These are phyloP conservation scores for Mus pahari DNA, from an alignment of 2,113 vertebrate genomes.

Conservation along the genomic window DNA sequence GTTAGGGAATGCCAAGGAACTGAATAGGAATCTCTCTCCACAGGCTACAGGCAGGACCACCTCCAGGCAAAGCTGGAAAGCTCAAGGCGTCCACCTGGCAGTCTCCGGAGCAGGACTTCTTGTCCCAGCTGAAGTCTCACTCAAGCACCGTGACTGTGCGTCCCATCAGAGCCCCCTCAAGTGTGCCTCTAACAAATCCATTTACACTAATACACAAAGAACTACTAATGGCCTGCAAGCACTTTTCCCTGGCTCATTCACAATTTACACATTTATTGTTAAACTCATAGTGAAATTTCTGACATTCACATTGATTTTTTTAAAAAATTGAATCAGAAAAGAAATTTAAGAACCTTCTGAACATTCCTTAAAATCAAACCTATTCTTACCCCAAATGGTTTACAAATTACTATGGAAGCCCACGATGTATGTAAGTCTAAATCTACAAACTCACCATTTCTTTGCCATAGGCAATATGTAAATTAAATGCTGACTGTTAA, in stretches of 20 bases:
- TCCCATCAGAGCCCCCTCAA: constrained; percentile 19
- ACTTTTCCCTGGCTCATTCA: constrained; percentile 18
- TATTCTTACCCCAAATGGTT: constrained; percentile 10
- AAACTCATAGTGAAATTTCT: constrained; percentile 40
- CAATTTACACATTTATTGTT: background rate
- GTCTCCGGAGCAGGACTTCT: background rate
- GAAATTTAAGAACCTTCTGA: constrained; percentile 32
- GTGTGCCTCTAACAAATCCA: constrained; percentile 2
- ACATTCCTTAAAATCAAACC: constrained; percentile 26
- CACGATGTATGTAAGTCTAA: background rate
- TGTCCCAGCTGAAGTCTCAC: background rate
- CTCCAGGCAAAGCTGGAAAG: background rate
- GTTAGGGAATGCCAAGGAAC: background rate
- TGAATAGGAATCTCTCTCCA: background rate
- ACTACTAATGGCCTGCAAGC: constrained; percentile 14
- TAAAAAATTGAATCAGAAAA: background rate
- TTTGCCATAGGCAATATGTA: constrained; percentile 6
- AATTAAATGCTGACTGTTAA: constrained; percentile 45
- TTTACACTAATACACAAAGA: constrained; percentile 45
- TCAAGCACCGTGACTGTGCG: background rate
- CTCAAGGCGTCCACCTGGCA: too few relatives aligned
- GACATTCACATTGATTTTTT: background rate
- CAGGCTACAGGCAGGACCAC: background rate
- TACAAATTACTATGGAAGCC: constrained; percentile 43
- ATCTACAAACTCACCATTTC: background rate